Conservation (phyloP, 2,888 invertebrate genomes). For the Ganaspis brasiliensis region DNA sequence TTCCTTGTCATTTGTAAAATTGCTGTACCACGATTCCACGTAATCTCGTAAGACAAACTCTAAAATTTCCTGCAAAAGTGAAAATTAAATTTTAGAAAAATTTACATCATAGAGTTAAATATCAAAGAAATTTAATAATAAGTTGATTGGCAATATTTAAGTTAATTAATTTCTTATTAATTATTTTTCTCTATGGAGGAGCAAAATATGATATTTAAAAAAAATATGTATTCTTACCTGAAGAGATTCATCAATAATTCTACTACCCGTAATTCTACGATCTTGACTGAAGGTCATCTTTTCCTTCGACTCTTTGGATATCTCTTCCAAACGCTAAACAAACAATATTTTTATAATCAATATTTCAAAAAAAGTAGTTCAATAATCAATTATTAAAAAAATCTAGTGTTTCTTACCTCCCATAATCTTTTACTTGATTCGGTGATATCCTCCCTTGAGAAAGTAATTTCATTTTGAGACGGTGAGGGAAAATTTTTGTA, state of each 20-base stretch:
- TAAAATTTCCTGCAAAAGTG: conserved; percentile 85
- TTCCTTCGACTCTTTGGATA: conserved; percentile 69
- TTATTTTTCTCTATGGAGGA: too few relatives aligned
- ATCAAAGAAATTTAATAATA: too few relatives aligned
- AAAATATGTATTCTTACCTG: conserved; percentile 81
- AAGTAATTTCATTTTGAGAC: conserved; percentile 76
- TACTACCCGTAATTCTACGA: conserved; percentile 90
- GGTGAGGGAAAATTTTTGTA: conserved; percentile 61
- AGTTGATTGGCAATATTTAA: too few relatives aligned
- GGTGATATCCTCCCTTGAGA: conserved; percentile 58
- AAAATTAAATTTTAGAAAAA: conserved; percentile 17
- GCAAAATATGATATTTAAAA: conserved; percentile 12
- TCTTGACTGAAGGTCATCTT: conserved; percentile 81
- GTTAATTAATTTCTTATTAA: too few relatives aligned
- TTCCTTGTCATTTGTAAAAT: conserved; percentile 87
- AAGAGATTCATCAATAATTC: conserved; percentile 91
- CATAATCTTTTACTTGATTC: conserved; percentile 72
- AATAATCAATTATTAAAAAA: conserved; percentile 1
- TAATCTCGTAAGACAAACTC: conserved; percentile 91
- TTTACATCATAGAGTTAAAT: too few relatives aligned
- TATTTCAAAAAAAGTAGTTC: conserved; percentile 2
- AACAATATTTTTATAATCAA: conserved; percentile 61
- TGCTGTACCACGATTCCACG: conserved; percentile 88
- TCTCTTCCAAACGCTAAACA: conserved; percentile 65
- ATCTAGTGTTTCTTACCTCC: conserved; percentile 67